These are phyloP conservation scores for Pecten maximus DNA, from an alignment of 2,888 invertebrate species.

Conservation along the genomic window DNA sequence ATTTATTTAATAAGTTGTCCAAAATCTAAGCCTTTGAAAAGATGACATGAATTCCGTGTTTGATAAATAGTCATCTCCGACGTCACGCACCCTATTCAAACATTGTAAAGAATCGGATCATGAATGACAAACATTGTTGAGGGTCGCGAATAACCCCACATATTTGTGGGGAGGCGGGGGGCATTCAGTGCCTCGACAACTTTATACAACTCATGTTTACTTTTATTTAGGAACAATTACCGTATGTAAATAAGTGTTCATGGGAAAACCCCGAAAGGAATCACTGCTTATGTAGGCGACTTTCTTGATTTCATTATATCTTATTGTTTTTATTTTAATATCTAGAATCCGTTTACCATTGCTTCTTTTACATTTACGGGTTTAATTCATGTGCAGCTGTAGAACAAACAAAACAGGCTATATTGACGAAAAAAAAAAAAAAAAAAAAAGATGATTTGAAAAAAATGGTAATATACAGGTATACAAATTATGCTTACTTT, in stretches of 20 bases:
- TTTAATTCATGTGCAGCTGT: too few species aligned
- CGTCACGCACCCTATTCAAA: not conserved
- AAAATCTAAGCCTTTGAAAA: not conserved
- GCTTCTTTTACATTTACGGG: too few species aligned
- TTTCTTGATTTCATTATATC: too few species aligned
- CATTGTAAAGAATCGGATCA: not conserved
- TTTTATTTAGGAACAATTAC: not conserved
- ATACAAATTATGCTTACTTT: too few species aligned
- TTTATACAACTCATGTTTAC: not conserved
- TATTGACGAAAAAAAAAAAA: too few species aligned
- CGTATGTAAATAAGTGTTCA: not conserved
- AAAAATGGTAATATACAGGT: too few species aligned
- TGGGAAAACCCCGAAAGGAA: not conserved
- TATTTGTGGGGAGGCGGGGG: not conserved
- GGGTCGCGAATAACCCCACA: not conserved
- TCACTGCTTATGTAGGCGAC: not conserved
- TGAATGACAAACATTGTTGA: not conserved
- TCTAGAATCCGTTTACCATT: too few species aligned
- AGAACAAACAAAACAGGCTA: too few species aligned
- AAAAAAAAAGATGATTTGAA: too few species aligned
- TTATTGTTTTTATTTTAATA: too few species aligned
- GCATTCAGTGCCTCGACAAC: not conserved
- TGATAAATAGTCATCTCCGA: not conserved
- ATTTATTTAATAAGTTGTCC: too few species aligned
- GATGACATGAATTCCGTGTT: not conserved